Conservation (phyloP, 2,113 vertebrate species). For the Embiotoca jacksoni region DNA sequence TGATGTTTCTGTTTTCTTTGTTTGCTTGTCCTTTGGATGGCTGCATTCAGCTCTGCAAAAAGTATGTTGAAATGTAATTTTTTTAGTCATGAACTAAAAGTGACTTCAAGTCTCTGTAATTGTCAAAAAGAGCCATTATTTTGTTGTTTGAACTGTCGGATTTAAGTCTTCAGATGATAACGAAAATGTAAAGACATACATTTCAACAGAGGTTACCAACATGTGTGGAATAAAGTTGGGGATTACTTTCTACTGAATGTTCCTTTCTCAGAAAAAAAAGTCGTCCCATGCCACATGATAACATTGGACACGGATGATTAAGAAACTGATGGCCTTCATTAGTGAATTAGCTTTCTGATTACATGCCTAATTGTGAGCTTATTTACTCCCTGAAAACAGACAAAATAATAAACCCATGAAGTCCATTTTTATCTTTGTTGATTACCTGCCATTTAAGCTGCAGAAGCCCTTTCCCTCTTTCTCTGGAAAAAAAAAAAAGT, state of each 20-base stretch:
- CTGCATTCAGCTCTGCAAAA: neutral
- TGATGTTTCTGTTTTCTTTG: constrained; percentile 13
- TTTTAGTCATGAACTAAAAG: neutral
- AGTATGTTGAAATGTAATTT: too few species aligned
- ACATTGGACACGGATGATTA: constrained; percentile 21
- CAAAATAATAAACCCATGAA: neutral
- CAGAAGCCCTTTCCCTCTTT: constrained; percentile 7
- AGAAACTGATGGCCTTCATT: constrained; percentile 22
- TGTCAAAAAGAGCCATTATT: neutral
- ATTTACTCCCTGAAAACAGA: neutral
- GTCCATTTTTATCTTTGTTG: constrained; percentile 19
- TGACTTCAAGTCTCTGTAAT: too few species aligned
- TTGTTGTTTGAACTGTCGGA: neutral
- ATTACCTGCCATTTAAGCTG: constrained; percentile 20
- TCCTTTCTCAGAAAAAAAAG: neutral
- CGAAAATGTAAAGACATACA: too few species aligned
- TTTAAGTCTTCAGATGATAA: too few species aligned
- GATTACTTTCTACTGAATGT: neutral
- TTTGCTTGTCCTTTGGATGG: neutral
- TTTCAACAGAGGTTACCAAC: neutral
- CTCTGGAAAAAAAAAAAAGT: constrained; percentile 29
- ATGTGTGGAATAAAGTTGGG: neutral
- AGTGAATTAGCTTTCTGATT: constrained; percentile 21
- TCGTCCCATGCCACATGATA: constrained; percentile 2
- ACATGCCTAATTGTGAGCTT: constrained; percentile 33